Evolutionary conservation across 2,888 invertebrate species (phyloP).

Genomic region (Heliconius sara): DNA sequence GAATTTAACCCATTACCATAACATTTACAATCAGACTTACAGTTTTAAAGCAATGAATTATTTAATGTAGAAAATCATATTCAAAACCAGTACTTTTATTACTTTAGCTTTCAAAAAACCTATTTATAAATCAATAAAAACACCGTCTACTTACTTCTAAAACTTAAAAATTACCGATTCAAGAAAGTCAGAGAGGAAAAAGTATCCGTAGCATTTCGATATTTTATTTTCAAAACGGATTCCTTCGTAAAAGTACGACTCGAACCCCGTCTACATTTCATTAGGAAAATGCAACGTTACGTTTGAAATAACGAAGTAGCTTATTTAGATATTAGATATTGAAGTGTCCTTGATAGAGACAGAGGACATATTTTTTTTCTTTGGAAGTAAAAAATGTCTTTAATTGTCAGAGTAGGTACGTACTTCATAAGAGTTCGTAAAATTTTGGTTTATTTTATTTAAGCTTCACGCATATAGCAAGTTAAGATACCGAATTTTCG

Average conservation of each 20-base stretch:
- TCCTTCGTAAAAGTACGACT: not conserved
- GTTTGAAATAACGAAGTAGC: conserved; percentile 25
- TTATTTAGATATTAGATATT: conserved; percentile 19
- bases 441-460: not conserved
- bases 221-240: conserved; percentile 2
- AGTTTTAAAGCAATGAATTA: too few species aligned
- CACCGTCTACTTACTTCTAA: too few species aligned
- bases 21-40: too few species aligned
- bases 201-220: not conserved
- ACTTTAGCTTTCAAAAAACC: not conserved
- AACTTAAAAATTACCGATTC: not conserved
- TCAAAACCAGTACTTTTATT: too few species aligned
- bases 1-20: too few species aligned
- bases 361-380: not conserved
- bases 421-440: not conserved
- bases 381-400: not conserved
- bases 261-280: conserved; percentile 32
- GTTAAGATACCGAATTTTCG: not conserved
- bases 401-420: not conserved
- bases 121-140: not conserved
- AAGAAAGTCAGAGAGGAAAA: not conserved
- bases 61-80: too few species aligned
- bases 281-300: conserved; percentile 37
- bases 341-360: not conserved
- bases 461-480: not conserved